A percentile compares a stretch with the other conserved stretches of the same genome.
Evolutionary conservation across 2,113 vertebrate species (phyloP).

Genomic region (Triplophysa siluroides): DNA sequence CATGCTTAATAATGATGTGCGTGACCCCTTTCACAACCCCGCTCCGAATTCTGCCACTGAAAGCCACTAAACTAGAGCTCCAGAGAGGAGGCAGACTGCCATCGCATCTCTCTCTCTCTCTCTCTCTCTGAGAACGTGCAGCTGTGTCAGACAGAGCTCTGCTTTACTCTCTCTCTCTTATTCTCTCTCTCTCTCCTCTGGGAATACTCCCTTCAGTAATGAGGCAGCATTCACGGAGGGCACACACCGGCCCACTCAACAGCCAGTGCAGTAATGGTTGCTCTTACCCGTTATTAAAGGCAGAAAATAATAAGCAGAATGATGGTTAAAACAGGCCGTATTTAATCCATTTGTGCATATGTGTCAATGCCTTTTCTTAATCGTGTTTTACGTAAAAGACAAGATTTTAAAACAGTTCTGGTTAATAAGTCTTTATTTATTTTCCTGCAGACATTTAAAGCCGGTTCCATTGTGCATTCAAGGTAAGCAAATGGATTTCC

Average conservation of each 20-base stretch:
- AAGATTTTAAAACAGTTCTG: neutral
- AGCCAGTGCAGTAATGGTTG: constrained; percentile 43
- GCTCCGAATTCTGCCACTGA: constrained; percentile 36
- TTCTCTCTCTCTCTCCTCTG: constrained; percentile 44
- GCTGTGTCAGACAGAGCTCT: constrained; percentile 59
- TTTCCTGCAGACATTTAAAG: constrained; percentile 43
- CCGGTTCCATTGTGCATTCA: constrained; percentile 40
- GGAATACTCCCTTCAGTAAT: constrained; percentile 58
- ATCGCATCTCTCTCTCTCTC: constrained; percentile 42
- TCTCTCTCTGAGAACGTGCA: constrained; percentile 57
- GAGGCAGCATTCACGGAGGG: constrained; percentile 60
- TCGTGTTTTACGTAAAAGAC: neutral
- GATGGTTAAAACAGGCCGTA: neutral
- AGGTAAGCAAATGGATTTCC: constrained; percentile 66
- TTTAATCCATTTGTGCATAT: neutral
- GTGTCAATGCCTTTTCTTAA: neutral
- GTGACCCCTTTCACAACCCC: constrained; percentile 19
- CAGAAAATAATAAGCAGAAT: constrained; percentile 34
- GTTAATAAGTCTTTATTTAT: constrained; percentile 3
- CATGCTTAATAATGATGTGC: constrained; percentile 7
- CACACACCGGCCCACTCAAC: constrained; percentile 40
- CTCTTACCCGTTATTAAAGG: constrained; percentile 41
- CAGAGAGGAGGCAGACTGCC: constrained; percentile 56
- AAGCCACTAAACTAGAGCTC: constrained; percentile 49
- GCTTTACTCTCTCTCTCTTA: constrained; percentile 44